Evolutionary conservation across 2,797 vertebrate genomes (phyloP).

Genomic region (Mus spretus): DNA sequence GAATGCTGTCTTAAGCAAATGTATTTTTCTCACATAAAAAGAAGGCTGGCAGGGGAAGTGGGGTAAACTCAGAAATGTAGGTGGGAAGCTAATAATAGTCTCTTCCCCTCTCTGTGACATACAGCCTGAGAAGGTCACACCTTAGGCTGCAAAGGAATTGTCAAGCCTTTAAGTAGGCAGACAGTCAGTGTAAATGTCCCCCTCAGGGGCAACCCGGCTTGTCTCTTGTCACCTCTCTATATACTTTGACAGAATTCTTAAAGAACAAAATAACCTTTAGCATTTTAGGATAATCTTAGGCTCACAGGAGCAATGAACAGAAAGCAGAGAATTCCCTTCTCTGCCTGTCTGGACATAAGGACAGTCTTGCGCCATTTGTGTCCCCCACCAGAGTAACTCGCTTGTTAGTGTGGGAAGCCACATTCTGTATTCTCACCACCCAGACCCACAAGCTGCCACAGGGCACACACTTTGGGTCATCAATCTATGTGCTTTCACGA

Average conservation of each 20-base stretch:
- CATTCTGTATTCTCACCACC: too few relatives aligned
- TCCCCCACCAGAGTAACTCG: not conserved
- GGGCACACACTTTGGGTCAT: not conserved
- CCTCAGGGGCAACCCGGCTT: not conserved
- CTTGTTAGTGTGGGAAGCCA: too few relatives aligned
- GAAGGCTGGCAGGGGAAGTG: not conserved
- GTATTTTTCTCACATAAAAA: not conserved
- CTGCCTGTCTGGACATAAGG: not conserved
- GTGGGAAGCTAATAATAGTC: too few relatives aligned
- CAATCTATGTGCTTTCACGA: not conserved
- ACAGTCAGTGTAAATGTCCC: not conserved
- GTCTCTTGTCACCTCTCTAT: not conserved
- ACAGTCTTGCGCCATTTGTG: accelerated
- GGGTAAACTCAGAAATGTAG: not conserved
- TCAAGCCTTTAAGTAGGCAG: not conserved
- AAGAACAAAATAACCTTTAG: not conserved
- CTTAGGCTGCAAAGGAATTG: not conserved
- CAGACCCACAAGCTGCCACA: not conserved
- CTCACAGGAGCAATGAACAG: not conserved
- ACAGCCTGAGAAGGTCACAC: accelerated
- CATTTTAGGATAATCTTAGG: not conserved
- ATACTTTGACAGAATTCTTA: not conserved
- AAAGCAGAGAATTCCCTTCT: too few relatives aligned
- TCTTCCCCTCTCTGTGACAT: not conserved
- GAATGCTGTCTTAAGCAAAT: not conserved